Percentiles rank a stretch among this genome's conserved stretches.
phyloP scores from a whole-genome alignment of 2,113 vertebrate genomes.

The Tragelaphus buxtoni region DNA sequence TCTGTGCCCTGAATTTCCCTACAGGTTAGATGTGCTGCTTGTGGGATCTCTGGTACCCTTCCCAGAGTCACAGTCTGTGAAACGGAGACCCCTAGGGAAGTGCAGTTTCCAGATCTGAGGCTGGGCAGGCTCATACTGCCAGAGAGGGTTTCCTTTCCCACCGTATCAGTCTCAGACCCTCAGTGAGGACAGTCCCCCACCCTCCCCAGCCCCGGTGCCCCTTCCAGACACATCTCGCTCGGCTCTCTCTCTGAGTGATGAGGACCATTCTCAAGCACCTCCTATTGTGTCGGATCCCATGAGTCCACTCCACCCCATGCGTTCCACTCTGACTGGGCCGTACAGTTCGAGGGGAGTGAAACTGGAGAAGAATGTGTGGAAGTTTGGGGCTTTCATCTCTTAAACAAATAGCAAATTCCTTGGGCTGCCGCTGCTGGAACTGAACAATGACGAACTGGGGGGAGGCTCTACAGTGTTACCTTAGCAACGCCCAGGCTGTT shows the following conservation, averaged over 20 bases:
- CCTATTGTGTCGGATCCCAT: neutral
- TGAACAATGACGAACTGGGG: slow-evolving; percentile 72
- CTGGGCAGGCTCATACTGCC: accelerated
- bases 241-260: neutral
- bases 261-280: neutral
- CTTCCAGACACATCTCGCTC: neutral
- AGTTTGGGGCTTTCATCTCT: slow-evolving; percentile 84
- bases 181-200: neutral
- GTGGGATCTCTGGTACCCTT: neutral
- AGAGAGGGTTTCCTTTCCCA: neutral
- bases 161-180: neutral
- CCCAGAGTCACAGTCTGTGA: neutral
- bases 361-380: slow-evolving; percentile 83
- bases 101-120: neutral
- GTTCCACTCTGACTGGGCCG: slow-evolving; percentile 66
- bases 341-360: slow-evolving; percentile 76
- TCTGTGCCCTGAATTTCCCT: neutral
- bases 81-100: neutral
- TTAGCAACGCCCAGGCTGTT: slow-evolving; percentile 76
- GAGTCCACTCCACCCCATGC: slow-evolving; percentile 27
- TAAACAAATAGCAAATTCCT: slow-evolving; percentile 88
- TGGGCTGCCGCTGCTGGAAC: slow-evolving; percentile 68
- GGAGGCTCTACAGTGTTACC: slow-evolving; percentile 70
- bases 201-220: neutral
- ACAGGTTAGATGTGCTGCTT: neutral